phyloP scores from a whole-genome alignment of 2,113 vertebrate genomes.

The Otocyon megalotis region DNA sequence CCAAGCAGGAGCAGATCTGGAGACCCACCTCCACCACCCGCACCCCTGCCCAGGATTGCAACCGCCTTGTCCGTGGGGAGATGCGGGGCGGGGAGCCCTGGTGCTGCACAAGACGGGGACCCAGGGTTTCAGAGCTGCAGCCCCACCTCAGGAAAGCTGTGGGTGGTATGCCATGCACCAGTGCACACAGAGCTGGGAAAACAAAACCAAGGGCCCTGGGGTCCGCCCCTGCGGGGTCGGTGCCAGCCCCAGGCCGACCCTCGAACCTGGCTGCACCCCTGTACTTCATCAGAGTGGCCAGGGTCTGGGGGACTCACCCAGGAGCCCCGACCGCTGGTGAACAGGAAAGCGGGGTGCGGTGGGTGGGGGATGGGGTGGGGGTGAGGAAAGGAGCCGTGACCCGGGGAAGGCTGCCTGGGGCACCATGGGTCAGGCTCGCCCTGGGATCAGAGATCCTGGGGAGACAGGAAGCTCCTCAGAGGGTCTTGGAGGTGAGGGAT shows the following conservation, averaged over 20 bases:
- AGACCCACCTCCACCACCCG: rapidly evolving
- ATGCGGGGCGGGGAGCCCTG: rapidly evolving
- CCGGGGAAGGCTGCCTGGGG: rapidly evolving
- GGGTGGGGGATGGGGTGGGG: rapidly evolving
- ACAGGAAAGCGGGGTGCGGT: background rate
- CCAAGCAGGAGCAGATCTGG: background rate
- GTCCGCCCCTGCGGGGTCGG: background rate
- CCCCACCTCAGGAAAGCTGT: background rate
- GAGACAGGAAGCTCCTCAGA: background rate
- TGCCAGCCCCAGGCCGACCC: background rate
- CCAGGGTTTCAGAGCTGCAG: background rate
- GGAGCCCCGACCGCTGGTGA: no score
- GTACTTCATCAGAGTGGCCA: rapidly evolving
- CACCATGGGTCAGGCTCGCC: rapidly evolving
- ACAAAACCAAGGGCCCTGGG: background rate
- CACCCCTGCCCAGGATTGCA: rapidly evolving
- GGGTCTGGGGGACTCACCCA: no score
- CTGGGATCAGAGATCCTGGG: background rate
- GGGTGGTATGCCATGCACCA: background rate
- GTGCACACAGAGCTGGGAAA: background rate
- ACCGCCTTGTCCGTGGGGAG: background rate
- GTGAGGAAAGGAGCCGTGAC: rapidly evolving
- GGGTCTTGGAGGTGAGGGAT: background rate
- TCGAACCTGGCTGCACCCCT: rapidly evolving
- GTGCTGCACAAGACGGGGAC: background rate